Base-by-base conservation (phyloP, 1,140 invertebrate species). In the Trichoplusia ni region DNA sequence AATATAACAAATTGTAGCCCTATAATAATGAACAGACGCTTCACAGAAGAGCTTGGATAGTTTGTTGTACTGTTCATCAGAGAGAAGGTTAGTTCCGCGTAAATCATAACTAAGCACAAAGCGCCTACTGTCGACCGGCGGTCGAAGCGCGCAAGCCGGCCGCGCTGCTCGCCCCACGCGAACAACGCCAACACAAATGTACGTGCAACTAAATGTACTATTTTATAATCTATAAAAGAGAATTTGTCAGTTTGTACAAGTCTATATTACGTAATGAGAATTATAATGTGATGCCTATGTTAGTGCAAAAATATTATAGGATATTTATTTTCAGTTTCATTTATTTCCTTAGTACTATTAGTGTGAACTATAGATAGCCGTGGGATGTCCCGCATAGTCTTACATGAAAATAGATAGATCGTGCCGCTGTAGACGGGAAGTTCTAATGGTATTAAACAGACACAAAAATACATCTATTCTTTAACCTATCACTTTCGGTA, bases 141-240 rank as follows among this genome's bases (percentile, higher is more conserved):
- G n/a, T n/a, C n/a, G n/a, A n/a, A n/a, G n/a, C n/a, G n/a, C n/a
- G n/a, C n/a, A n/a, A n/a, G n/a, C n/a, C n/a, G n/a, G n/a, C n/a
- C n/a, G n/a, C n/a, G n/a, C n/a, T n/a, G n/a, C n/a, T n/a, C n/a
- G n/a, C n/a, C n/a, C n/a, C 13, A 35, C 16, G 18, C 31, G 23
- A 53, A 53, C n/a, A 35, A 53, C 16, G 18, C 27, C 4, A 5
- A 29, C 8, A 35, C 16, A 49, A 35, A 27, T 13, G 11, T 60
- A 54, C 14, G 38, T 64, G 56, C 60, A 70, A 70, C 31, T 61
- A 70, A 58, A 49, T 70, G 68, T 70, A 70, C 59, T 66, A 53
- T 31, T 27, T 63, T 27, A 33, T 44, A 59, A 40, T 40, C 38
- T 59, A 44, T 59, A 53, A 51, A 47, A 47, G 42, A 51, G 49